A percentile compares a stretch with the other conserved stretches of the same genome.
These are phyloP conservation scores for Spatulosminthurus flaviceps DNA, from an alignment of 2,888 invertebrate species.

Conservation along the genomic window DNA sequence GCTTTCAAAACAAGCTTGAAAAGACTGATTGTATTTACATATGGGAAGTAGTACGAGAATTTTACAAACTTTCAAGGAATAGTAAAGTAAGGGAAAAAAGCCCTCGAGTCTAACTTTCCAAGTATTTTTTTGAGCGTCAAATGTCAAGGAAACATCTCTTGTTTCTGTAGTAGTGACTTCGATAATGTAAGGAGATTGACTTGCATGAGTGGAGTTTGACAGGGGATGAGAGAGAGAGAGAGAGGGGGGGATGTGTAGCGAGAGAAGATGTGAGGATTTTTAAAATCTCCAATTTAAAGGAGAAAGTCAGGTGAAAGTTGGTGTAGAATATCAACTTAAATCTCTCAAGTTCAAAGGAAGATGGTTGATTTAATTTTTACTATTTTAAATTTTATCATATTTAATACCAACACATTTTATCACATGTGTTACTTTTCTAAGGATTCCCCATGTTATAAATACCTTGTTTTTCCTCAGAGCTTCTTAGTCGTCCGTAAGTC, in stretches of 20 bases:
- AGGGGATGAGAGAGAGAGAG: background rate
- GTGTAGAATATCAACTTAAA: background rate
- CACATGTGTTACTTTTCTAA: too few species aligned
- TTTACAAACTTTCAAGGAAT: too few species aligned
- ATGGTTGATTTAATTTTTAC: background rate
- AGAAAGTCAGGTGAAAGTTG: background rate
- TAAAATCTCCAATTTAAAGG: background rate
- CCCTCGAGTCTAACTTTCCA: background rate
- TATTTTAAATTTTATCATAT: too few species aligned
- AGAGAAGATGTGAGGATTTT: background rate
- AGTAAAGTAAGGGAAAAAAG: background rate
- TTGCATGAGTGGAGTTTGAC: background rate
- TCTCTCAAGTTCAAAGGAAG: background rate
- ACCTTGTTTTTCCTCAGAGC: too few species aligned
- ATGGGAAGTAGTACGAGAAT: too few species aligned
- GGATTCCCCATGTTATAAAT: too few species aligned
- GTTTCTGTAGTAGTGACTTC: background rate
- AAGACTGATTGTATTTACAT: too few species aligned
- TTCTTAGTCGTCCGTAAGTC: too few species aligned
- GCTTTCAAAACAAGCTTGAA: too few species aligned
- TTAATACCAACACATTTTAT: too few species aligned
- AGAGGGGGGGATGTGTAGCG: too few species aligned
- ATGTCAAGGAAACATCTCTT: background rate
- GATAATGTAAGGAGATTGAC: background rate
- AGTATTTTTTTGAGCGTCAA: background rate